Conservation (phyloP, 2,797 vertebrate species). For the Periophthalmus magnuspinnatus region DNA sequence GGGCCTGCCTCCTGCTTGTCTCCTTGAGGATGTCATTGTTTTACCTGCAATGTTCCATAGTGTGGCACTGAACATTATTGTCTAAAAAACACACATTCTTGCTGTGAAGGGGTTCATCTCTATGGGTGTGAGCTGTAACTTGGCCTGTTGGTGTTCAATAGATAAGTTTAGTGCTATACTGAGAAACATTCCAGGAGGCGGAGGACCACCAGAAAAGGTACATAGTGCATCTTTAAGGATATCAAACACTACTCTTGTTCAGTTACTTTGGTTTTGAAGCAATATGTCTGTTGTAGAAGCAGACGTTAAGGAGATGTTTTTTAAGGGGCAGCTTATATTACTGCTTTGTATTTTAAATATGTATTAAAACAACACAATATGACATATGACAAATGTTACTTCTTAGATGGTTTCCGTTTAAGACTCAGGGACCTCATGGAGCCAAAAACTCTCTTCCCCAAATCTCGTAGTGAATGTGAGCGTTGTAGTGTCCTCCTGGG, state of each 20-base stretch:
- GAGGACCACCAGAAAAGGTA: not conserved
- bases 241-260: not conserved
- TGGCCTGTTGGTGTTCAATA: not conserved
- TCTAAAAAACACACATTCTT: not conserved
- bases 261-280: constrained; percentile 6
- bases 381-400: constrained; percentile 66
- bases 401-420: constrained; percentile 76
- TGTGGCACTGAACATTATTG: not conserved
- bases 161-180: not conserved
- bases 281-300: constrained; percentile 4
- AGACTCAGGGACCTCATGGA: constrained; percentile 82
- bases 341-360: constrained; percentile 7
- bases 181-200: not conserved
- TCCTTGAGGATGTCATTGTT: not conserved
- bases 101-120: not conserved
- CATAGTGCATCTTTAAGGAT: not conserved
- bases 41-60: not conserved
- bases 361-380: constrained; percentile 12
- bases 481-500: constrained; percentile 71
- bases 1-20: not conserved
- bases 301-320: constrained; percentile 12
- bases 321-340: constrained; percentile 12
- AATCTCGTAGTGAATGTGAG: constrained; percentile 82
- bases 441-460: constrained; percentile 81
- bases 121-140: not conserved